Base-by-base conservation (phyloP, 1,140 invertebrate species). In the Penaeus japonicus region DNA sequence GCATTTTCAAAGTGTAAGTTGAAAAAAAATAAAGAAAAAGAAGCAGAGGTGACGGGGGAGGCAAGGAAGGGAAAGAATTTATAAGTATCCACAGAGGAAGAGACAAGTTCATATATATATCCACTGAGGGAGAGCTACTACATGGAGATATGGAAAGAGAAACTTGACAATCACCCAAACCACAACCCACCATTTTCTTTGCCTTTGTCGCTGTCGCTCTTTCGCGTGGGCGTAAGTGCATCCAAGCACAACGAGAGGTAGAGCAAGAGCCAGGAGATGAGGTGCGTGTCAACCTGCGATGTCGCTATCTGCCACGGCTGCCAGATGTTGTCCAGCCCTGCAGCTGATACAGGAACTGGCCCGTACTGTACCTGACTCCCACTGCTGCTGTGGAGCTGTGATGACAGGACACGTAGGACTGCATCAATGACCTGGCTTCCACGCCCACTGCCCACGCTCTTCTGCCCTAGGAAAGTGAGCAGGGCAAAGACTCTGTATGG, bases 381-480 rank as follows among this genome's bases (percentile, higher is more conserved):
- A 55, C 24, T 24, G 47, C 24, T 24, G 47, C 80, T 62, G 35
- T 89, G 93, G 90, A 93, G 92, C 91, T 93, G 93, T 75, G 92
- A 93, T 57, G 91, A 91, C 54, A 94, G 91, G 7, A 93, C 91
- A 65, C 93, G 92, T 27, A 93, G 92, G 77, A 93, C 92, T 89
- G 91, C 91, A 89, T 93, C 92, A 53, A 93, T 90, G 5, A 92
- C 91, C 32, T 91, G 91, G 32, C 84, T 85, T n/a, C 90, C 91
- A 22, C 89, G 78, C 4, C 90, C 90, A 79, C 89, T 89, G 12
- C 85, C 83, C n/a, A 97, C 93, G 85, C 96, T 96, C 91, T 96
- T 97, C 89, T 97, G 95, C 39, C 96, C 96, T 93, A 98, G 94
- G 92, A 97, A 97, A 80, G 96, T 96, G 70, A 98, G 92, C 73